Evolutionary conservation across 2,797 vertebrate genomes (phyloP), one percentile per base, ranked within the genome.

Genomic region (Platyrinchus mystaceus): DNA sequence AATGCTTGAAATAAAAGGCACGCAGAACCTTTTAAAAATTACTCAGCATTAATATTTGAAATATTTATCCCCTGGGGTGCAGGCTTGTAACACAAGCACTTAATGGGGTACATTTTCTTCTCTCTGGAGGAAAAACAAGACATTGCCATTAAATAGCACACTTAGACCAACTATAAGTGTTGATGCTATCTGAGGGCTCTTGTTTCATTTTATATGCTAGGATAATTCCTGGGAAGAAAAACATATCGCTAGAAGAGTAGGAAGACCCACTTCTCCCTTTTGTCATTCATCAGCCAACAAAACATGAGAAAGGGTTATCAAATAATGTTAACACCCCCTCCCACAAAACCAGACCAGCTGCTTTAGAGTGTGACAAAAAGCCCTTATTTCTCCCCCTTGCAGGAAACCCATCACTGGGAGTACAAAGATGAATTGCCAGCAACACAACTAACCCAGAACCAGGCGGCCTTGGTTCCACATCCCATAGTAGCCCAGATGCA

Each of bases 1-100:
- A 59, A 90, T 62, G 67, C 81, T 83, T 81, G 84, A 91, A 94
- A 95, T 74, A 82, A 95, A 90, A 92, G 2, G 50, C 60, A 89
- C 10, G 50, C 74, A 90, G 74, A 95, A 91, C 85, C 94, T 95
- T 90, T 96, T 84, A 84, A 90, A 96, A 96, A 93, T 94, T 84
- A 85, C 75, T 93, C 82, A 64, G 86, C 84, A 93, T 94, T 94
- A 96, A 94, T 91, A 96, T 88, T 94, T 95, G 64, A 93, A 93
- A 67, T 94, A 94, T 91, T 85, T 94, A 89, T 84, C 71, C 89
- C 75, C 87, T 44, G 85, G 86, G 79, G 87, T 73, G 49, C 39
- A 64, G 60, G 34, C 52, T 74, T 44, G 92, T 80, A 95, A 93
- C 78, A 53, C 0, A 44, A 96, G 91, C 78, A 75, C 83, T 94